Evolutionary conservation across 2,888 invertebrate genomes (phyloP).

Genomic region (Andrena bucephala): DNA sequence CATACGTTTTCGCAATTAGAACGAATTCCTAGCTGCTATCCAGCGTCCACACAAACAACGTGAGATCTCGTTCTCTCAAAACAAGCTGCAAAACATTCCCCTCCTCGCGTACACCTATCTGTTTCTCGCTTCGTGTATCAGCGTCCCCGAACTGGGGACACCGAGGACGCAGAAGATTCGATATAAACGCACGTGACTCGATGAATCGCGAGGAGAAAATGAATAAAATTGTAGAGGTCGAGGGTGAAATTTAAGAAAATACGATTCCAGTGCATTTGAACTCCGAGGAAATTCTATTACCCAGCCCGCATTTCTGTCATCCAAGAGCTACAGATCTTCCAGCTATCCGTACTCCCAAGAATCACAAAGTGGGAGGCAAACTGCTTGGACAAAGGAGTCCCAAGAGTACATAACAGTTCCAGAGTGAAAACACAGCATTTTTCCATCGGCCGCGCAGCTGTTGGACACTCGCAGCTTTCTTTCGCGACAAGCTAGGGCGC

Average conservation of each 20-base stretch:
- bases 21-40: slow-evolving; percentile 12
- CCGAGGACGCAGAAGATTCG: no score
- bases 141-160: neutral
- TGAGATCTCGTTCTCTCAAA: neutral
- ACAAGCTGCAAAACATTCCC: slow-evolving; percentile 3
- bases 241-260: no score
- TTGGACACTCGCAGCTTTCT: slow-evolving; percentile 13
- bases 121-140: neutral
- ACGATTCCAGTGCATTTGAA: no score
- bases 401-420: neutral
- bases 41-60: neutral
- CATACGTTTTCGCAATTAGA: slow-evolving; percentile 34
- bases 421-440: neutral
- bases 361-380: no score
- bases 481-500: neutral
- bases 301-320: no score
- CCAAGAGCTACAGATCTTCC: no score
- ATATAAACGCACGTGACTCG: no score
- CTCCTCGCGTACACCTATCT: neutral
- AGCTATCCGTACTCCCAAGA: no score
- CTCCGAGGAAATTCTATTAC: no score
- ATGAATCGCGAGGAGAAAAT: no score
- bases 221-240: no score
- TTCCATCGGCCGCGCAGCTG: neutral
- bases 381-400: no score